Evolutionary conservation across 2,797 vertebrate species (phyloP).

Genomic region (Loris lydekkerianus): DNA sequence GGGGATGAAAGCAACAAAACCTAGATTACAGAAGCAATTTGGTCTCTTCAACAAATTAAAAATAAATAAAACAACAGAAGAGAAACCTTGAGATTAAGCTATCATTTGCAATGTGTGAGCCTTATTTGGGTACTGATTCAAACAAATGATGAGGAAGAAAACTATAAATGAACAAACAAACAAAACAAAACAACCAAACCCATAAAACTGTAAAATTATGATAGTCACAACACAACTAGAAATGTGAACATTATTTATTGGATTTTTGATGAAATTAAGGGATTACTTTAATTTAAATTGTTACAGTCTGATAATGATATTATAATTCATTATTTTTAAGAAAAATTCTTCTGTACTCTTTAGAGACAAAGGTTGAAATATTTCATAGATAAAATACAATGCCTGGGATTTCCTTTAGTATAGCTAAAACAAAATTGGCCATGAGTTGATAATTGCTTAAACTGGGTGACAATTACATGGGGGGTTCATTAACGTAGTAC

Average conservation of each 20-base stretch:
- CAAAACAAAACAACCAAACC: too few relatives aligned
- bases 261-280: constrained; percentile 1
- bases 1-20: background rate
- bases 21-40: background rate
- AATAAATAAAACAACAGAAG: background rate
- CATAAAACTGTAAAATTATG: background rate
- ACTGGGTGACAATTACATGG: background rate
- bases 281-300: background rate
- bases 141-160: background rate
- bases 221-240: background rate
- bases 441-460: background rate
- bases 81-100: background rate
- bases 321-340: background rate
- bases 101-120: background rate
- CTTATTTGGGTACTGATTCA: constrained; percentile 34
- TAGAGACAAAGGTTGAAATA: background rate
- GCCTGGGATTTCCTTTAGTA: background rate
- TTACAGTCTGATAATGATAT: background rate
- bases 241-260: background rate
- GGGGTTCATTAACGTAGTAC: background rate
- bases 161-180: background rate
- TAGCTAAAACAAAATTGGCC: background rate
- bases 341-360: background rate
- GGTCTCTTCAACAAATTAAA: background rate
- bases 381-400: background rate